Percentiles rank a stretch among this genome's conserved stretches.
Conservation (phyloP, 1,140 invertebrate genomes). For the Plutomurus gul region DNA sequence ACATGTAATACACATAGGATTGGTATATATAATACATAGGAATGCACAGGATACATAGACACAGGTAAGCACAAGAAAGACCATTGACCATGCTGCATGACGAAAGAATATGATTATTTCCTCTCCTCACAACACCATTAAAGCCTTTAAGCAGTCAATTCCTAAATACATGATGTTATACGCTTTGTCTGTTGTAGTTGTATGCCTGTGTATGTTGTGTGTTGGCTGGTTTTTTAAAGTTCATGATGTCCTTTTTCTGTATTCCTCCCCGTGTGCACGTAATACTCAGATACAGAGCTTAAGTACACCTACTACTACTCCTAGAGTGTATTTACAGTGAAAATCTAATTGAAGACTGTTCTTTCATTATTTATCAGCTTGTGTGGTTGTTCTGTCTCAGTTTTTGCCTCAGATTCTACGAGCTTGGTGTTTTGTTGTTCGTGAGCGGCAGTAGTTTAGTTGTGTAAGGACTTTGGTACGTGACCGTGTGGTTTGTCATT, state of each 20-base stretch:
- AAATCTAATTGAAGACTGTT: too few relatives aligned
- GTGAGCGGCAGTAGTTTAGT: not conserved
- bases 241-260: too few relatives aligned
- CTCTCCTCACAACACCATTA: not conserved
- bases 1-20: not conserved
- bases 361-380: not conserved
- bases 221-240: too few relatives aligned
- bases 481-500: too few relatives aligned
- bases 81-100: constrained; percentile 16
- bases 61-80: constrained; percentile 25
- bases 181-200: too few relatives aligned
- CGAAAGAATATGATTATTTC: constrained; percentile 7
- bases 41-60: not conserved
- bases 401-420: not conserved
- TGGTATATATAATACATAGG: not conserved
- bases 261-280: too few relatives aligned
- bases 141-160: not conserved
- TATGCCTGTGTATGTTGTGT: too few relatives aligned
- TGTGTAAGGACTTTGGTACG: too few relatives aligned
- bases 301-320: too few relatives aligned
- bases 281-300: too few relatives aligned
- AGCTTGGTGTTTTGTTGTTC: not conserved
- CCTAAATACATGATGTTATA: not conserved
- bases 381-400: too few relatives aligned
- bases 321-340: too few relatives aligned